A percentile compares a stretch with the other conserved stretches of the same genome.
Evolutionary conservation across 2,888 invertebrate species (phyloP).

Genomic region (Drosophila anomalata): DNA sequence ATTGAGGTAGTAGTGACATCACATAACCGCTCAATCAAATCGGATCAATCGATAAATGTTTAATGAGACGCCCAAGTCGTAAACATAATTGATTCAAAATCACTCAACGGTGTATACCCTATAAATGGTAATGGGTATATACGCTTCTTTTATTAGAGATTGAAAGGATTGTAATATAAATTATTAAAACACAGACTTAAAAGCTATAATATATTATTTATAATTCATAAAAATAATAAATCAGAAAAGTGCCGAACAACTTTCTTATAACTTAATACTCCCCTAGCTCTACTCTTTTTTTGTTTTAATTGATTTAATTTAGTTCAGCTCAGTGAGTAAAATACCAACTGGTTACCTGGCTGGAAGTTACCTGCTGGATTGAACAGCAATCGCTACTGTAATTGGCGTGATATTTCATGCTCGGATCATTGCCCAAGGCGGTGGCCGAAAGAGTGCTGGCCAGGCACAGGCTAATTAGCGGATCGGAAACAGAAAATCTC

Average conservation of each 20-base stretch:
- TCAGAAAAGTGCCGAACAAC: neutral
- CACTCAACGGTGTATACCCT: constrained; percentile 51
- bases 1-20: constrained; percentile 43
- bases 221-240: neutral
- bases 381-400: constrained; percentile 37
- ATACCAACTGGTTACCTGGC: constrained; percentile 52
- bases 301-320: constrained; percentile 72
- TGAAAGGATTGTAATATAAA: neutral
- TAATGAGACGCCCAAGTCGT: constrained; percentile 58
- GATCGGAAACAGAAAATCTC: constrained; percentile 32
- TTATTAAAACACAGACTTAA: neutral
- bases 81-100: constrained; percentile 68
- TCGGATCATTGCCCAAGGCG: constrained; percentile 49
- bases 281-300: constrained; percentile 32
- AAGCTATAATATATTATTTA: neutral
- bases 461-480: constrained; percentile 57
- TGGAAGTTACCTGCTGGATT: constrained; percentile 14
- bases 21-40: constrained; percentile 66
- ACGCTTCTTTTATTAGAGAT: neutral
- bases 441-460: neutral
- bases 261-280: neutral
- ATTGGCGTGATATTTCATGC: constrained; percentile 75
- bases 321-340: constrained; percentile 47
- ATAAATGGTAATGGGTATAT: neutral
- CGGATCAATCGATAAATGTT: constrained; percentile 60